Base-by-base conservation (phyloP, 2,888 invertebrate species). In the Rhamnusium bicolor region DNA sequence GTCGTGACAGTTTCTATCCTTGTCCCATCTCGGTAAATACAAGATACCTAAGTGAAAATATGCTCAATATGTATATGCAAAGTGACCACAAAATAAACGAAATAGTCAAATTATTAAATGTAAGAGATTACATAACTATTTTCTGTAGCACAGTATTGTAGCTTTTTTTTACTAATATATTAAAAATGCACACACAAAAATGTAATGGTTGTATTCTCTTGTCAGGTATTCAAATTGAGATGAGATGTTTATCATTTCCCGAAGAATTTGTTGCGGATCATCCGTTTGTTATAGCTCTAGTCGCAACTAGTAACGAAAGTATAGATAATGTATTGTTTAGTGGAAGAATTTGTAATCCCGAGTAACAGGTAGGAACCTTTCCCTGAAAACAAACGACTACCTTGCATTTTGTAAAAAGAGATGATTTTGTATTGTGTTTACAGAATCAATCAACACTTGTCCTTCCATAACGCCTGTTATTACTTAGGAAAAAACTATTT, bases 231-330 rank as follows among this genome's bases (percentile, higher is more conserved):
- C 67, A 56, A 18, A 46, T 67, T 56, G 56, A 54, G 56, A 46
- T 67, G 67, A 32, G 67, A 8, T 67, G 67, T 46, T 56, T 67
- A 56, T 14, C 62, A 29, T 54, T 49, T 18, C 40, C 18, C 5
- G 70, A 76, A 49, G 65, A 69, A 18, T 79, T 78, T 71, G 68
- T 72, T 29, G 78, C 71, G 18, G 76, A 80, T 60, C 74, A 73
- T 68, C 77, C 78, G 1, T 79, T 78, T 67, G 71, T 79, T 4
- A 61, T 72, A 60, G 49, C 32, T 62, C 56, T 72, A 24, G 62
- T 67, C 27, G 51, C 18, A 18, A 61, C 56, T 61, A 66, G 60
- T 60, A 60, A 61, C 32, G 46, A 63, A 54, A 56, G 19, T 49
- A 58, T 63, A 24, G 24, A 60, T 8, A 62, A 40, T 53, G 65